phyloP scores from a whole-genome alignment of 1,140 invertebrate genomes.

The Plectrocnemia conspersa region DNA sequence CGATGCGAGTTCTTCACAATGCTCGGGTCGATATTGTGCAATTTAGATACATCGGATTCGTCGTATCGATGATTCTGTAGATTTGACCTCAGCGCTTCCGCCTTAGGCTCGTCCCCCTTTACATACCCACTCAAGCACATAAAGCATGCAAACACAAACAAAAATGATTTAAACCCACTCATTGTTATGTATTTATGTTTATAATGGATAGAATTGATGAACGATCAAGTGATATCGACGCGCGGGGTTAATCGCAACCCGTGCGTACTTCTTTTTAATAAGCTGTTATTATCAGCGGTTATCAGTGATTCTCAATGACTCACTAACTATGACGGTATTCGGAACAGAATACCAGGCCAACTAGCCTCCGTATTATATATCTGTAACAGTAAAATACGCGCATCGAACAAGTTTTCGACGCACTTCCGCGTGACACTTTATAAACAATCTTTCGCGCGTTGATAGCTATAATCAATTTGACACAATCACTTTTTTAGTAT shows the following conservation, averaged over 20 bases:
- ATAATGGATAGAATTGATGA: too few species aligned
- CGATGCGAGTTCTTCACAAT: constrained; percentile 48
- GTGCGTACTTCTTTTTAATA: constrained; percentile 5
- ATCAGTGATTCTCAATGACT: constrained; percentile 2
- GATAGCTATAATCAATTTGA: too few species aligned
- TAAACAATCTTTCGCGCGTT: too few species aligned
- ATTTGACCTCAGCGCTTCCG: constrained; percentile 4
- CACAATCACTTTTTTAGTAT: too few species aligned
- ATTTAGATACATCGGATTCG: constrained; percentile 4
- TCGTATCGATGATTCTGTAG: constrained; percentile 9
- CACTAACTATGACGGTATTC: constrained; percentile 17
- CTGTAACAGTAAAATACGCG: constrained; percentile 25
- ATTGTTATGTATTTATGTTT: too few species aligned
- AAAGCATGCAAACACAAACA: background rate
- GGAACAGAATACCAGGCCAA: constrained; percentile 27
- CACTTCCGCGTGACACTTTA: constrained; percentile 18
- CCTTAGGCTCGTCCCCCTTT: background rate
- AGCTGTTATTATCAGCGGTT: background rate
- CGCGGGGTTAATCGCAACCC: constrained; percentile 1
- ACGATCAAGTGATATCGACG: constrained; percentile 1
- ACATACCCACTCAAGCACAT: background rate
- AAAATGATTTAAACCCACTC: background rate
- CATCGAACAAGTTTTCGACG: constrained; percentile 12
- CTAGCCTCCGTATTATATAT: constrained; percentile 22
- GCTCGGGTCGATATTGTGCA: constrained; percentile 35